Percentiles rank a stretch among this genome's conserved stretches.
phyloP scores from a whole-genome alignment of 2,888 invertebrate genomes.

The Hypena proboscidalis region DNA sequence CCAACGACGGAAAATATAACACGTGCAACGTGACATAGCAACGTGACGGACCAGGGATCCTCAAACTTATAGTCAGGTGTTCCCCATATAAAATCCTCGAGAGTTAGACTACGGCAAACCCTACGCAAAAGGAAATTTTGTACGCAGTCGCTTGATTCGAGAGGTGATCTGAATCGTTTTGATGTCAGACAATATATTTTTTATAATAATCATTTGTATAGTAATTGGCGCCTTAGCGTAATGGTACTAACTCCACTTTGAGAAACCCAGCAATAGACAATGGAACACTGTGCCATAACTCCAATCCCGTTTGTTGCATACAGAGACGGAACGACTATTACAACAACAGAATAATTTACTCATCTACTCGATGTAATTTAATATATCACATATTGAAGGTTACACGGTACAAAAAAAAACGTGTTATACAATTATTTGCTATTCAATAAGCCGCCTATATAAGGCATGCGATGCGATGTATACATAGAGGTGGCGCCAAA shows the following conservation, averaged over 20 bases:
- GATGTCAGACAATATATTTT: no score
- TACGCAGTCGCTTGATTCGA: no score
- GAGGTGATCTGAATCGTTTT: no score
- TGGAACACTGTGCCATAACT: constrained; percentile 65
- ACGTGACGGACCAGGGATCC: no score
- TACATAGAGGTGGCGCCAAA: constrained; percentile 60
- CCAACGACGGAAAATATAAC: constrained; percentile 58
- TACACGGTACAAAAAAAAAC: constrained; percentile 40
- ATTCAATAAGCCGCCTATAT: constrained; percentile 37
- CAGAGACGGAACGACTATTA: constrained; percentile 58
- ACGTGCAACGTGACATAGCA: constrained; percentile 72
- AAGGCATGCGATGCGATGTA: constrained; percentile 40
- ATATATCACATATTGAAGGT: constrained; percentile 49
- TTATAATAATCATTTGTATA: no score
- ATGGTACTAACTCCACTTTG: no score
- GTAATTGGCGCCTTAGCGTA: no score
- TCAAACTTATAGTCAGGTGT: no score
- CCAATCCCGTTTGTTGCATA: constrained; percentile 54
- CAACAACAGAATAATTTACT: constrained; percentile 64
- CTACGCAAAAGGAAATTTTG: no score
- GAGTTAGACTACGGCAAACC: no score
- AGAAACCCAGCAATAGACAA: no score
- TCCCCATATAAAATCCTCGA: no score
- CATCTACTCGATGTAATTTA: constrained; percentile 51
- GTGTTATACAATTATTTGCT: constrained; percentile 46